Evolutionary conservation across 2,113 vertebrate genomes (phyloP), one percentile per base, ranked within the genome.

Genomic region (Acrocephalus kingi): DNA sequence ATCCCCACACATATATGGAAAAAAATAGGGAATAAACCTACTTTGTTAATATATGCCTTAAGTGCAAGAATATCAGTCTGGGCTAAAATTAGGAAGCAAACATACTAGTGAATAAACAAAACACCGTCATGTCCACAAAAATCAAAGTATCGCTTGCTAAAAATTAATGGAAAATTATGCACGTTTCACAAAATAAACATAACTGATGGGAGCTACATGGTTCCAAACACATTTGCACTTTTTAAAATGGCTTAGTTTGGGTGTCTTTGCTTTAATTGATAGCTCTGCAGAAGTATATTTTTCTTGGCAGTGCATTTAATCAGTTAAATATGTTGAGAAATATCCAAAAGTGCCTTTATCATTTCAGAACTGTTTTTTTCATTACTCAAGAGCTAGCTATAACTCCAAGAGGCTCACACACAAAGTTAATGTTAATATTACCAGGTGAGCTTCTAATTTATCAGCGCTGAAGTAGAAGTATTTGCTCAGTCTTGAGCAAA

Each of bases 251-350:
- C 66, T 92, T 78, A 2, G 37, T 90, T 96, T 91, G 83, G n/a
- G 46, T 93, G 86, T 94, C 96, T 90, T 90, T 89, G 61, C 84
- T 94, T 93, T 93, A 93, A 87, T 18, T 89, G 94, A 85, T 94
- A 91, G 95, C 59, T 52, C 71, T 58, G 45, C 25, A 93, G 89
- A 96, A 94, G 64, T 89, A 13, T 89, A 89, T 97, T 97, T 89
- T 64, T 90, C 87, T 96, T 97, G 94, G 95, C 93, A 87, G 68
- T 28, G 56, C 1, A 8, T 71, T 39, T 93, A 96, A 96, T 91
- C 93, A 92, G 87, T 93, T 89, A 93, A 95, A 62, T 64, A 91
- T 63, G 85, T 61, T 94, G 91, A 97, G 79, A 94, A 89, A 87
- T 80, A 88, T 61, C 89, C 89, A 95, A 92, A 68, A 83, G 68